Conservation (phyloP, 2,888 invertebrate genomes). For the Epistrophe grossulariae region DNA sequence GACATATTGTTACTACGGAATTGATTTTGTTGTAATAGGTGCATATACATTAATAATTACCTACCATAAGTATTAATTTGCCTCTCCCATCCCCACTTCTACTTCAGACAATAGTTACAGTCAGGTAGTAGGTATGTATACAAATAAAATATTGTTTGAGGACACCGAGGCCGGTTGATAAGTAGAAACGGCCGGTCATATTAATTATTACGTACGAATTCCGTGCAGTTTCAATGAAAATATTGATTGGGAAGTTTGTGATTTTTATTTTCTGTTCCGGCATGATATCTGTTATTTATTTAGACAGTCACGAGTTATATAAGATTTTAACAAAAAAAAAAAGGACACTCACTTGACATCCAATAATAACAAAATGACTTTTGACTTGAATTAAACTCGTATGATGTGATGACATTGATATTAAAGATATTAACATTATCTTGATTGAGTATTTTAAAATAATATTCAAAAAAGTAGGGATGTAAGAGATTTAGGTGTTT, state of each 20-base stretch:
- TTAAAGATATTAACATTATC: not conserved
- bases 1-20: conserved; percentile 59
- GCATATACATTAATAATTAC: not conserved
- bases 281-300: conserved; percentile 33
- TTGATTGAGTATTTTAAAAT: conserved; percentile 1
- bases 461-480: not conserved
- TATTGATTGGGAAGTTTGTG: conserved; percentile 33
- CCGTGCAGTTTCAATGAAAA: conserved; percentile 65
- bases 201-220: conserved; percentile 24
- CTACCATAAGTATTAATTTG: too few species aligned
- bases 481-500: not conserved
- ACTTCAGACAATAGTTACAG: too few species aligned
- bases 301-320: conserved; percentile 53
- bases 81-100: not conserved
- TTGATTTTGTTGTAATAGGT: conserved; percentile 29
- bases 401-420: not conserved
- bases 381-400: conserved; percentile 3
- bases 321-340: conserved; percentile 32
- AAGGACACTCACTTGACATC: conserved; percentile 40
- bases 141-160: conserved; percentile 18
- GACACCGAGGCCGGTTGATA: conserved; percentile 60
- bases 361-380: conserved; percentile 10
- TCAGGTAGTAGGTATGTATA: not conserved
- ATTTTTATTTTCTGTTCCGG: conserved; percentile 55
- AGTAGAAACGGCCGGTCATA: conserved; percentile 46